Conservation (phyloP, 2,113 vertebrate genomes). For the Corythoichthys intestinalis region DNA sequence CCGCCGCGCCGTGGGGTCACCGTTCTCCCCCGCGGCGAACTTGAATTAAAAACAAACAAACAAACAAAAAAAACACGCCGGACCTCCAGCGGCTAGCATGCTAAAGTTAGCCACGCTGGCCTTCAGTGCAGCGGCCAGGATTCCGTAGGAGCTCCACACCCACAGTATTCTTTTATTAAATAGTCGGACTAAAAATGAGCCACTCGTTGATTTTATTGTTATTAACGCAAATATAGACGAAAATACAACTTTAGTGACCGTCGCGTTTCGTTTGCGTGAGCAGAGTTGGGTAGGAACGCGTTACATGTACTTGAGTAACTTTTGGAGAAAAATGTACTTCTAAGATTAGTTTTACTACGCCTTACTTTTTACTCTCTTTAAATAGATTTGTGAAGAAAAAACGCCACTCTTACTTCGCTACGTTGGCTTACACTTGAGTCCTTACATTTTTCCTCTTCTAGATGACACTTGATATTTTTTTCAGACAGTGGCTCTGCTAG, state of each 20-base stretch:
- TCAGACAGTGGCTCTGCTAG: no score
- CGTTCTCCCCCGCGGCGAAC: background rate
- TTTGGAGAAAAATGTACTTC: no score
- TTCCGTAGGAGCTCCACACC: constrained; percentile 14
- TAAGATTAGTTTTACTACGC: no score
- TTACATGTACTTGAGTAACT: no score
- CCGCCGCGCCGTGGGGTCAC: constrained; percentile 11
- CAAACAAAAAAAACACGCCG: no score
- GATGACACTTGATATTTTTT: no score
- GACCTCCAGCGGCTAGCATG: constrained; percentile 44
- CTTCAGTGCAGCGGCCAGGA: constrained; percentile 36
- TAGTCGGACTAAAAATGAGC: background rate
- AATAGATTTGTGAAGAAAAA: no score
- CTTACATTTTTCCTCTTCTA: no score
- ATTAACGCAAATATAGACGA: background rate
- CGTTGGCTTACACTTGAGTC: no score
- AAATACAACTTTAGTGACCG: constrained; percentile 38
- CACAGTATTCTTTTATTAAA: background rate
- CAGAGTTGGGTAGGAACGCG: no score
- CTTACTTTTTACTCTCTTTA: no score
- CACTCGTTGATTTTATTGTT: background rate
- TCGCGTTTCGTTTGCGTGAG: background rate
- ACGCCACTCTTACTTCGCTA: no score
- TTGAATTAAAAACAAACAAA: background rate
- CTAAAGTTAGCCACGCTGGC: constrained; percentile 60